phyloP scores from a whole-genome alignment of 2,888 invertebrate species.

The Actias luna region DNA sequence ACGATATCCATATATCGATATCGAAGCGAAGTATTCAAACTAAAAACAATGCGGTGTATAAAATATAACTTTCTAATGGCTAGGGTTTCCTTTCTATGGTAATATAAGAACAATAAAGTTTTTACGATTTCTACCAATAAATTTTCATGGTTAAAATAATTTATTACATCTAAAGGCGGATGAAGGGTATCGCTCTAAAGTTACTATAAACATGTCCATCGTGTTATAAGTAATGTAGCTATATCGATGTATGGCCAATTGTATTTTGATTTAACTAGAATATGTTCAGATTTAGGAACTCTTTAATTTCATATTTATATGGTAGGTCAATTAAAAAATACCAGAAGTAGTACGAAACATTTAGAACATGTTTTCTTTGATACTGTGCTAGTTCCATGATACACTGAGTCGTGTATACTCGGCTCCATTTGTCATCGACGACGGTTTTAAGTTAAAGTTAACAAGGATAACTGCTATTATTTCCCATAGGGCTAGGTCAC shows the following conservation, averaged over 20 bases:
- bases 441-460: too few relatives aligned
- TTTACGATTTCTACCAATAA: conserved; percentile 54
- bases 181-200: conserved; percentile 6
- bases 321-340: too few relatives aligned
- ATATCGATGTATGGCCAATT: not conserved
- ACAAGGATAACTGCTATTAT: too few relatives aligned
- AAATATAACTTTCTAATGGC: conserved; percentile 54
- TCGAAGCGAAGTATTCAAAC: conserved; percentile 43
- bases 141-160: conserved; percentile 44
- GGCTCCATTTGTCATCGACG: too few relatives aligned
- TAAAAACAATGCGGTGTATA: conserved; percentile 54
- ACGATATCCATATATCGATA: conserved; percentile 42
- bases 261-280: too few relatives aligned
- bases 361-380: too few relatives aligned
- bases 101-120: conserved; percentile 54
- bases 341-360: too few relatives aligned
- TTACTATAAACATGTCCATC: not conserved
- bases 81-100: conserved; percentile 59
- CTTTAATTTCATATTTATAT: too few relatives aligned
- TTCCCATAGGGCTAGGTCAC: too few relatives aligned
- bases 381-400: too few relatives aligned
- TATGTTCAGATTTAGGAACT: too few relatives aligned
- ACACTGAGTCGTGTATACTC: too few relatives aligned
- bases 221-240: not conserved
- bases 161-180: not conserved